phyloP scores from a whole-genome alignment of 1,140 invertebrate genomes.

The Anthonomus grandis region DNA sequence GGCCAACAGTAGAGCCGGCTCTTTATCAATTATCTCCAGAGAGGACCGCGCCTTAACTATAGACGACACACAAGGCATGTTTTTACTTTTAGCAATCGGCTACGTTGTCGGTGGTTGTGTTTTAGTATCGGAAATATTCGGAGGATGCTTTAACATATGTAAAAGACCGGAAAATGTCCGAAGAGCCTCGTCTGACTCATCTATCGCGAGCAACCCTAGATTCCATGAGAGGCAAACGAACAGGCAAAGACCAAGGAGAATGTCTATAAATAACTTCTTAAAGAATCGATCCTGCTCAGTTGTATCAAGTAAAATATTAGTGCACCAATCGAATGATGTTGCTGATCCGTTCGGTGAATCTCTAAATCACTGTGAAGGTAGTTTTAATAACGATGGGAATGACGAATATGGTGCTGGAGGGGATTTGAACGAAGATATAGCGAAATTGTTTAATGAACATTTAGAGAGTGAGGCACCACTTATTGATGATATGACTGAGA shows the following conservation, averaged over 20 bases:
- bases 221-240: conserved; percentile 28
- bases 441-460: too few species aligned
- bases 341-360: too few species aligned
- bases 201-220: conserved; percentile 36
- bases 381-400: too few species aligned
- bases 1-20: conserved; percentile 35
- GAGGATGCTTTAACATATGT: conserved; percentile 60
- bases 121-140: conserved; percentile 59
- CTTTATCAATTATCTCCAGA: conserved; percentile 43
- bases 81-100: conserved; percentile 65
- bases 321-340: too few species aligned
- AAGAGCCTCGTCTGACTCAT: conserved; percentile 8
- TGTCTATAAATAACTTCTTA: too few species aligned
- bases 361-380: too few species aligned
- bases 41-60: conserved; percentile 67
- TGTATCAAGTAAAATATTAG: too few species aligned
- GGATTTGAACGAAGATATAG: too few species aligned
- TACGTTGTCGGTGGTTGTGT: conserved; percentile 57
- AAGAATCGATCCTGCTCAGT: too few species aligned
- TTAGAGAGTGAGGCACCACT: too few species aligned
- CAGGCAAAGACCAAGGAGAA: background rate
- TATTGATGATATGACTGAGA: too few species aligned
- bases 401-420: too few species aligned
- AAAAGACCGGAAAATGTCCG: conserved; percentile 28
- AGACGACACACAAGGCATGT: conserved; percentile 76